Evolutionary conservation across 2,888 invertebrate species (phyloP).

Genomic region (Schizaphis graminum): DNA sequence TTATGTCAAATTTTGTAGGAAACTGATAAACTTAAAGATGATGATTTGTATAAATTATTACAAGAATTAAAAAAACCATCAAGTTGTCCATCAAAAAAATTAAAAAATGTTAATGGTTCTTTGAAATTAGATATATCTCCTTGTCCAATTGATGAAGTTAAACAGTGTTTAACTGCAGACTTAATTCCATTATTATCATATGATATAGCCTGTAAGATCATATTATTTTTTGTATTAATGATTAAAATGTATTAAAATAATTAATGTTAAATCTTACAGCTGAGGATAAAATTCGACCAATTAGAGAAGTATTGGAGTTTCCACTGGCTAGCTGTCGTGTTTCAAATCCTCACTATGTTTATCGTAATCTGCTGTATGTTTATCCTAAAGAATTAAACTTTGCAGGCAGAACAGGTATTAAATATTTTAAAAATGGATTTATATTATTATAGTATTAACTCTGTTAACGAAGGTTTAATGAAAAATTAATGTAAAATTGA

Average conservation of each 20-base stretch:
- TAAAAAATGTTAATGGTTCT: constrained; percentile 92
- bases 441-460: neutral
- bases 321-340: constrained; percentile 72
- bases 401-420: constrained; percentile 74
- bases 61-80: constrained; percentile 89
- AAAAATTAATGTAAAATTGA: neutral
- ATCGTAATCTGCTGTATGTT: constrained; percentile 91
- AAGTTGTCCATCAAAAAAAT: constrained; percentile 85
- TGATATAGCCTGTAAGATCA: constrained; percentile 71
- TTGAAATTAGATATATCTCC: constrained; percentile 92
- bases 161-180: constrained; percentile 89
- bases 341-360: constrained; percentile 84
- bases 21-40: constrained; percentile 92
- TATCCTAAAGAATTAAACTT: constrained; percentile 90
- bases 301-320: constrained; percentile 91
- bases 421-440: constrained; percentile 30
- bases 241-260: neutral
- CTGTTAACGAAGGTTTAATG: constrained; percentile 15
- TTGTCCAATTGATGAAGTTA: constrained; percentile 81
- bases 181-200: constrained; percentile 83
- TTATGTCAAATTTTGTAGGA: constrained; percentile 75
- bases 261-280: constrained; percentile 66
- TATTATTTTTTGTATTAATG: constrained; percentile 45
- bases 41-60: constrained; percentile 94
- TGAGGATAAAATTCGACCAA: constrained; percentile 84